These are phyloP conservation scores for Chionoecetes opilio DNA, from an alignment of 1,140 invertebrate genomes.

Conservation along the genomic window DNA sequence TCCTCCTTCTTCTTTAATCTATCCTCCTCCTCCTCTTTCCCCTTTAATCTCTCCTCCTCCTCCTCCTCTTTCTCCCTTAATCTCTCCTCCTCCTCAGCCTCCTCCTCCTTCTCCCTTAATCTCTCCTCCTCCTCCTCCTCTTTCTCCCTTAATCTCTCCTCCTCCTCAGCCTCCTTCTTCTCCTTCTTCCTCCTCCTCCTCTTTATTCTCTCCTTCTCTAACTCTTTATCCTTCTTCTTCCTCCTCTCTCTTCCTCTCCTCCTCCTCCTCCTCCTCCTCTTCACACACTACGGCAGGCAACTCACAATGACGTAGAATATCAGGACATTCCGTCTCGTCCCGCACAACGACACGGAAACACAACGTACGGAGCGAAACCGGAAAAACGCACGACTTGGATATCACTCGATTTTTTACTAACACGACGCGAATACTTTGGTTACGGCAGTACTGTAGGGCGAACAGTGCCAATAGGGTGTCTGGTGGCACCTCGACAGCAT, in stretches of 20 bases:
- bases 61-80: too few relatives aligned
- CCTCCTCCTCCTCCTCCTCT: neutral
- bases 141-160: neutral
- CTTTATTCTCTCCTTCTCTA: neutral
- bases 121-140: neutral
- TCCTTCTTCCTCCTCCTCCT: neutral
- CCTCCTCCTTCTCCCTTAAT: too few relatives aligned
- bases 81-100: too few relatives aligned
- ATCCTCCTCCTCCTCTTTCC: too few relatives aligned
- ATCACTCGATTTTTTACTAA: neutral
- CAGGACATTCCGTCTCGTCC: conserved; percentile 61
- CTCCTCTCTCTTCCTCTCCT: neutral
- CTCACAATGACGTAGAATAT: conserved; percentile 72
- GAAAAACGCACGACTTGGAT: conserved; percentile 19
- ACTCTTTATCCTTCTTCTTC: neutral
- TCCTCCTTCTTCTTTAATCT: too few relatives aligned
- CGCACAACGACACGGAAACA: conserved; percentile 6
- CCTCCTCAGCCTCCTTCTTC: neutral
- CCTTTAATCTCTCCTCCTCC: too few relatives aligned
- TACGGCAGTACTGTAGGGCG: conserved; percentile 62
- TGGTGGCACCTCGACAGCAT: neutral
- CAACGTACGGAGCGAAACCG: neutral
- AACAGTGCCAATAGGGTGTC: conserved; percentile 59
- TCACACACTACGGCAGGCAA: conserved; percentile 73
- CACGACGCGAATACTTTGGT: conserved; percentile 9